Percentiles rank a stretch among this genome's conserved stretches.
Evolutionary conservation across 2,888 invertebrate species (phyloP).

Genomic region (Trichopoda pennipes): DNA sequence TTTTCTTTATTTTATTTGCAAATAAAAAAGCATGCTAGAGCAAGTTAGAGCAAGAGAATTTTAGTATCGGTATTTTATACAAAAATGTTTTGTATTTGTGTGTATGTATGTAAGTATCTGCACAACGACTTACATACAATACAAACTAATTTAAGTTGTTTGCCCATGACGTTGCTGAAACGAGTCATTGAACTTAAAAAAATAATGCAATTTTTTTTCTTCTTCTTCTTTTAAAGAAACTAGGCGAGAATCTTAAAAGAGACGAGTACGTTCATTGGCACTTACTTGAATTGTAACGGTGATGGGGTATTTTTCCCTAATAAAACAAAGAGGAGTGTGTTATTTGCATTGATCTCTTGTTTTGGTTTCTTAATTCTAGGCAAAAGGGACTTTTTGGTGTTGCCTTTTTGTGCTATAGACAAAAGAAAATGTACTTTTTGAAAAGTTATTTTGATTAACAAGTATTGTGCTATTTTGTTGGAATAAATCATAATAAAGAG

Average conservation of each 20-base stretch:
- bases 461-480: too few relatives aligned
- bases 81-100: constrained; percentile 25
- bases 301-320: constrained; percentile 18
- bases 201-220: constrained; percentile 47
- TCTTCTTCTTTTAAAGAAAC: constrained; percentile 62
- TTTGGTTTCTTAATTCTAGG: background rate
- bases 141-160: constrained; percentile 65
- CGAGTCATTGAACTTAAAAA: constrained; percentile 78
- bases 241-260: constrained; percentile 65
- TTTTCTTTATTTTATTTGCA: constrained; percentile 4
- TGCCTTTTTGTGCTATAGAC: background rate
- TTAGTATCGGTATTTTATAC: constrained; percentile 26
- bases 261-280: constrained; percentile 66
- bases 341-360: constrained; percentile 39
- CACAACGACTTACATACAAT: constrained; percentile 6
- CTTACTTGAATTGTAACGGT: constrained; percentile 57
- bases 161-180: constrained; percentile 77
- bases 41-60: constrained; percentile 11
- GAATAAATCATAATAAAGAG: too few relatives aligned
- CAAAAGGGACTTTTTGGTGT: background rate
- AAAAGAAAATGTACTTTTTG: background rate
- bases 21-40: too few relatives aligned
- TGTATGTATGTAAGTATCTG: background rate
- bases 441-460: too few relatives aligned
- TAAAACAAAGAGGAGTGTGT: background rate